Percentiles rank a stretch among this genome's conserved stretches.
Evolutionary conservation across 2,888 invertebrate species (phyloP).

Genomic region (Prosapia bicincta): DNA sequence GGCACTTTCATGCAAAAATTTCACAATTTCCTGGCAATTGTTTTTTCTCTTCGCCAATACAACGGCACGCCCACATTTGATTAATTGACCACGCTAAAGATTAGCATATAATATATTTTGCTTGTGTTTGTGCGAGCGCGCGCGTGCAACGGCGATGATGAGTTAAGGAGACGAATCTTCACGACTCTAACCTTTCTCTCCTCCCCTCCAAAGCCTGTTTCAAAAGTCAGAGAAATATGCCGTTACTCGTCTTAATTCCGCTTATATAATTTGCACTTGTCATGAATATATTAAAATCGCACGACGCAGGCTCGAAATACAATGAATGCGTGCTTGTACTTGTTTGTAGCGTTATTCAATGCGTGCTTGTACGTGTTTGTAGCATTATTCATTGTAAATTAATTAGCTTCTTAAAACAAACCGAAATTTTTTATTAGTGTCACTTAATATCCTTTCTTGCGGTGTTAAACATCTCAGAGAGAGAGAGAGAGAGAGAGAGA

Average conservation of each 20-base stretch:
- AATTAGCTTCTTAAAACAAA: too few species aligned
- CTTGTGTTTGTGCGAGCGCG: not conserved
- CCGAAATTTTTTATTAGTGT: too few species aligned
- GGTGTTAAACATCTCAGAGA: too few species aligned
- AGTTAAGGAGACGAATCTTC: not conserved
- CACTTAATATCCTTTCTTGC: too few species aligned
- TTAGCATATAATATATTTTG: not conserved
- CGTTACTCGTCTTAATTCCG: not conserved
- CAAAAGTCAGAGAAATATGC: not conserved
- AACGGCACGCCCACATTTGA: not conserved
- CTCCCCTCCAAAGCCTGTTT: not conserved
- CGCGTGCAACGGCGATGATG: not conserved
- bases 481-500: too few species aligned
- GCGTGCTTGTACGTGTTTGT: too few species aligned
- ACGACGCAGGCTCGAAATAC: not conserved
- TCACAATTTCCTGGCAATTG: not conserved
- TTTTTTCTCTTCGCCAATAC: not conserved
- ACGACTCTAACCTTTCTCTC: not conserved
- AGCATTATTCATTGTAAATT: too few species aligned
- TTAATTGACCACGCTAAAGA: not conserved
- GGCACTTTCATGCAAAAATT: not conserved
- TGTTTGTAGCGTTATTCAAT: too few species aligned
- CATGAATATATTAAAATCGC: not conserved
- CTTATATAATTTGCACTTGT: not conserved
- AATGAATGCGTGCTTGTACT: too few species aligned